Evolutionary conservation across 2,888 invertebrate genomes (phyloP).

Genomic region (Arrhopalites spinosus): DNA sequence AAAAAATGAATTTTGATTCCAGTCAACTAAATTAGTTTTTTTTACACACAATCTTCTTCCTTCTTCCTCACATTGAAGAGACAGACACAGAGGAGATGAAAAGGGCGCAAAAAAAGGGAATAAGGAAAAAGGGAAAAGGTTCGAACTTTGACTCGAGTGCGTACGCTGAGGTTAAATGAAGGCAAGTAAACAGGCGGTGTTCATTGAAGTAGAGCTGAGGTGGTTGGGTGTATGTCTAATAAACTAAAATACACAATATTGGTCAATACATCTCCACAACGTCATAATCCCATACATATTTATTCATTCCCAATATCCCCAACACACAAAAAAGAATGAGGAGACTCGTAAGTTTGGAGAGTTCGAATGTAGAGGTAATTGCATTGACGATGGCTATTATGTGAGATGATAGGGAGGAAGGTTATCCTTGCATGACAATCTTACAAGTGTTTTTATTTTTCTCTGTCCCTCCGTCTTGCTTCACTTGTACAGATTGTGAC

Average conservation of each 20-base stretch:
- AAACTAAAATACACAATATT: background rate
- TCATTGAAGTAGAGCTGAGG: too few species aligned
- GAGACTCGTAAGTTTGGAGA: background rate
- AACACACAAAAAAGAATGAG: background rate
- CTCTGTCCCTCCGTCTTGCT: background rate
- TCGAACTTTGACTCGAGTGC: conserved; percentile 9
- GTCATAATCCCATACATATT: background rate
- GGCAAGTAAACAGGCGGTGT: conserved; percentile 8
- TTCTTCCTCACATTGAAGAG: background rate
- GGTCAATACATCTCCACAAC: background rate
- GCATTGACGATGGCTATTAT: too few species aligned
- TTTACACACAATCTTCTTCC: too few species aligned
- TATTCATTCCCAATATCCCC: background rate
- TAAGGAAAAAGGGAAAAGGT: background rate
- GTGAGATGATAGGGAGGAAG: too few species aligned
- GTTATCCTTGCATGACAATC: background rate
- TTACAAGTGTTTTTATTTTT: conserved; percentile 19
- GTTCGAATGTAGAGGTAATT: too few species aligned
- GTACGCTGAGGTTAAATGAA: conserved; percentile 11
- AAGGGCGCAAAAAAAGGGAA: too few species aligned
- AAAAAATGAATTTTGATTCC: too few species aligned
- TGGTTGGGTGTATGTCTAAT: background rate
- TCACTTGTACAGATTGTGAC: background rate
- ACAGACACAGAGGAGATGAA: too few species aligned
- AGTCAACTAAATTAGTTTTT: too few species aligned